phyloP scores from a whole-genome alignment of 2,113 vertebrate species.

The Helogale parvula region DNA sequence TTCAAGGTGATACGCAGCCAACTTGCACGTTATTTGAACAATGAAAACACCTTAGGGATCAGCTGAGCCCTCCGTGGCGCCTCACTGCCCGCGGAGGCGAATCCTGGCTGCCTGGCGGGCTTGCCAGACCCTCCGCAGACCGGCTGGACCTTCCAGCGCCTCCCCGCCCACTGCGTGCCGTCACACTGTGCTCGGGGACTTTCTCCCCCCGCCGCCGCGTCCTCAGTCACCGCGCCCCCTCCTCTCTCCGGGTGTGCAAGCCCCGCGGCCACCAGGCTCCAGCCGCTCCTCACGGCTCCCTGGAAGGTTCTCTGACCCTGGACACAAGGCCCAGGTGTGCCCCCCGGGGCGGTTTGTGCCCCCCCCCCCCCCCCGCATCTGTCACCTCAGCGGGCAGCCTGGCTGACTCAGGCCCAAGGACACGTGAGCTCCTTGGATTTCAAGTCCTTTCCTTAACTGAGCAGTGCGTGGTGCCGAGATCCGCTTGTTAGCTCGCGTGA shows the following conservation, averaged over 20 bases:
- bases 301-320: not conserved
- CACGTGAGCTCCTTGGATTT: not conserved
- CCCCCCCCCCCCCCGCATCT: not conserved
- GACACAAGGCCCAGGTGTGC: not conserved
- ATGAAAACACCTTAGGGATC: not conserved
- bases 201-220: fast-evolving
- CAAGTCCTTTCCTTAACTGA: not conserved
- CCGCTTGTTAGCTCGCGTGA: not conserved
- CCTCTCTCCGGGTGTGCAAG: not conserved
- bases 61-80: fast-evolving
- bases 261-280: not conserved
- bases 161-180: fast-evolving
- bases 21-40: not conserved
- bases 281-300: not conserved
- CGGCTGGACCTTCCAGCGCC: not conserved
- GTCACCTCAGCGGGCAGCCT: not conserved
- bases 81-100: fast-evolving
- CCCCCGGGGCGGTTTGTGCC: fast-evolving
- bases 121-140: not conserved
- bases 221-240: not conserved
- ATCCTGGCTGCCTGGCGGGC: not conserved
- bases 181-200: not conserved
- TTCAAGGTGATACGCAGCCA: not conserved
- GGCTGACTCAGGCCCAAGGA: not conserved
- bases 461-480: not conserved